Evolutionary conservation across 2,888 invertebrate genomes (phyloP), one percentile per base, ranked within the genome.

Genomic region (Tryphoninae sp.): DNA sequence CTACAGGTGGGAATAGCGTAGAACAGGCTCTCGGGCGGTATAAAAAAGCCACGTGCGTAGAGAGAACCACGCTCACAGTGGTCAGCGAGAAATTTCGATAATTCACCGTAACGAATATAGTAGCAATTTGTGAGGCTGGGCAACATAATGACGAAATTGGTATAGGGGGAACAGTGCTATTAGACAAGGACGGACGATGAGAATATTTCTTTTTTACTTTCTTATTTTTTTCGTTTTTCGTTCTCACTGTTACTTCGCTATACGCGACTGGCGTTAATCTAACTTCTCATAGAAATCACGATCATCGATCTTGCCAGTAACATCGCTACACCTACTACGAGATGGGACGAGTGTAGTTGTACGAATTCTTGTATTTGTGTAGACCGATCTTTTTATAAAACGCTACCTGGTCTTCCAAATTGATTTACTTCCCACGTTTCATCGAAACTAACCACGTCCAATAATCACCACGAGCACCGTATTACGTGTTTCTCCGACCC

Each of bases 81-180:
- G 53, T 73, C 65, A 53, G 67, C 19, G 67, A 72, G 73, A 67
- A 68, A 74, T 79, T 79, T 79, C 73, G 78, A 79, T 73, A 79
- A 79, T 79, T 68, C 45, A 79, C 73, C 68, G 68, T 73, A 45
- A 74, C 78, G 68, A 79, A 79, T 74, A 74, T 73, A 59, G 75
- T 73, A 67, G 78, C 78, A 79, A 68, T 79, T 79, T 79, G 73
- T 53, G 33, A 58, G 55, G 40, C 49, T 42, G 33, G 67, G 11
- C 53, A 42, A 45, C 45, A 75, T 71, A 75, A 80, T 80, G 69
- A 75, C 69, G 64, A 80, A 80, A 75, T 80, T 80, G 33, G 55
- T 69, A 69, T 16, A 22, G 23, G 61, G 45, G 19, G 79, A 62
- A 45, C n/a, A 40, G 69, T 55, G 16, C 64, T 58, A 71, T 58